Evolutionary conservation across 2,113 vertebrate genomes (phyloP), one percentile per base, ranked within the genome.

Genomic region (Formicarius rufipectus): DNA sequence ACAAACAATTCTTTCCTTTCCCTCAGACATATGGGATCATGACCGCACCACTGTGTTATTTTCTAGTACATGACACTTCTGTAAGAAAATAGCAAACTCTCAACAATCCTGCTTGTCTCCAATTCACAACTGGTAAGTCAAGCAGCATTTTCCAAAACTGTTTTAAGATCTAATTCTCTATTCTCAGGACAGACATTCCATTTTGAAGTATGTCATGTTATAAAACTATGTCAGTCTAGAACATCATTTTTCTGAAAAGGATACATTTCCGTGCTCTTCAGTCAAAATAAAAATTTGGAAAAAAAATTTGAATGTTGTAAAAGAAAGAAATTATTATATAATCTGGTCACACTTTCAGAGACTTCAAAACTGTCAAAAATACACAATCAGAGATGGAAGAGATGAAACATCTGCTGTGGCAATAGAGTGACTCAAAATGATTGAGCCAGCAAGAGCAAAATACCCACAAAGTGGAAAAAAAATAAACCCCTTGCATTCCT

Each of bases 311-410:
- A 83, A 85, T 12, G 19, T 80, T 88, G 47, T 42, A 77, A 85
- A 91, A 62, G 27, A 80, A 89, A 72, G 42, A 96, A 96, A 90
- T 93, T 71, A 80, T 64, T 28, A 84, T 72, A 60, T 23, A 94
- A 93, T 74, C 79, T 90, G 40, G 52, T 83, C 63, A 59, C 35
- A 68, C 5, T 7, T 71, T 44, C n/a, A 52, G 52, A 86, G 23
- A 68, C 67, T 93, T 88, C 13, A 62, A 63, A 96, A 85, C 47
- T 83, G 58, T 62, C 80, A 88, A 52, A 96, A 73, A 62, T 64
- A 79, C 33, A 77, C 52, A 87, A 93, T 88, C 55, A 81, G 82
- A 88, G 55, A 83, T 49, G 45, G 75, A 90, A 13, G 33, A 90
- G 63, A 85, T 78, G 45, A 90, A 94, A 89, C 64, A 90, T 82